Evolutionary conservation across 2,113 vertebrate genomes (phyloP).

Genomic region (Malaclemys terrapin): DNA sequence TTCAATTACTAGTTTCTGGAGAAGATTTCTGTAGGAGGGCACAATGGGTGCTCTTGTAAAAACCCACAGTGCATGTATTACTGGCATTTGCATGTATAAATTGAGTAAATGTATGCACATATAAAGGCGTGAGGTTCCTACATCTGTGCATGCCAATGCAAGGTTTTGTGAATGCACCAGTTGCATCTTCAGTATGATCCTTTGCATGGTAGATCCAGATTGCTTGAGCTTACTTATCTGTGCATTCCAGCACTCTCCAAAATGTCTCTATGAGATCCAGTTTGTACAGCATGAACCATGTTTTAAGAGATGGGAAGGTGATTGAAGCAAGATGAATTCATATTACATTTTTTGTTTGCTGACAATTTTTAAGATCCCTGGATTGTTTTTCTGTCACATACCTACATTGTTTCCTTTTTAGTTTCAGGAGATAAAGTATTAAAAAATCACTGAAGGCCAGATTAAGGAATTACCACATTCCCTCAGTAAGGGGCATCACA

Average conservation of each 20-base stretch:
- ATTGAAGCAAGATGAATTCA: not conserved
- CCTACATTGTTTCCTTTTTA: not conserved
- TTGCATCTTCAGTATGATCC: not conserved
- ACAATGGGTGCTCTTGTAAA: not conserved
- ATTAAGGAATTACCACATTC: not conserved
- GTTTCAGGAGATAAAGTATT: not conserved
- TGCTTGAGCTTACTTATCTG: not conserved
- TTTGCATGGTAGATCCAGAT: not conserved
- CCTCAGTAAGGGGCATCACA: not conserved
- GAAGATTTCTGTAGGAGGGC: not conserved
- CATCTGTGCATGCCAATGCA: not conserved
- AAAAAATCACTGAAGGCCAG: not conserved
- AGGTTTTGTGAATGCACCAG: not conserved
- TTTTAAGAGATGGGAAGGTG: constrained; percentile 13
- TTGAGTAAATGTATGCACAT: not conserved
- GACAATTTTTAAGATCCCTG: not conserved
- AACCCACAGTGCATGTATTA: not conserved
- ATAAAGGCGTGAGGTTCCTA: not conserved
- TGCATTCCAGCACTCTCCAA: not conserved
- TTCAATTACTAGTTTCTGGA: not conserved
- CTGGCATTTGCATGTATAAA: not conserved
- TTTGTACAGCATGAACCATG: constrained; percentile 13
- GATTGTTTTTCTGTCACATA: not conserved
- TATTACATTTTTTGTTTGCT: not conserved
- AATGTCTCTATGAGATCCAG: constrained; percentile 3